Evolutionary conservation across 2,113 vertebrate genomes (phyloP).

Genomic region (Monarcha castaneiventris): DNA sequence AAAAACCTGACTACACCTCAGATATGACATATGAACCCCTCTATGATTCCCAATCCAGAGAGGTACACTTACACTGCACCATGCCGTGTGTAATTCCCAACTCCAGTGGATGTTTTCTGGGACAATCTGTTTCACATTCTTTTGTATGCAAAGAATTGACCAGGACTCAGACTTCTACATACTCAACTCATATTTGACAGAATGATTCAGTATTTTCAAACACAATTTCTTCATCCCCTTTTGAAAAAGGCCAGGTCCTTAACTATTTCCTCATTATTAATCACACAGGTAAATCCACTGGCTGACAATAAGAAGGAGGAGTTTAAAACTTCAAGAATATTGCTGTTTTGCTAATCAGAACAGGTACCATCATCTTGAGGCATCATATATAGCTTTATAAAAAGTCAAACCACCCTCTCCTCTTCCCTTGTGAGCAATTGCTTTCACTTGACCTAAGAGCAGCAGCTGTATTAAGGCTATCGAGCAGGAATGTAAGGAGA

Average conservation of each 20-base stretch:
- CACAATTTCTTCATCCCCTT: neutral
- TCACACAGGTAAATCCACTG: neutral
- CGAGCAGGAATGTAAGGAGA: neutral
- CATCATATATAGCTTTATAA: neutral
- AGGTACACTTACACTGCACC: neutral
- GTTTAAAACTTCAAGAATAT: neutral
- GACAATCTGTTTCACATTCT: accelerated
- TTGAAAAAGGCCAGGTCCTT: neutral
- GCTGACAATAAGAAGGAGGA: neutral
- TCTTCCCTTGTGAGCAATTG: neutral
- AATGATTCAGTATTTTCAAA: neutral
- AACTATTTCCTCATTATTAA: neutral
- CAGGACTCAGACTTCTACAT: neutral
- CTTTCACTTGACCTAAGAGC: neutral
- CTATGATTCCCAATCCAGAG: accelerated
- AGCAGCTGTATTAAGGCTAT: neutral
- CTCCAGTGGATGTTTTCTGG: neutral
- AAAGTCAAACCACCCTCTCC: neutral
- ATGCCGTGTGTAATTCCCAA: neutral
- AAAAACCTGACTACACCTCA: neutral
- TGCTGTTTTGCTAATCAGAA: neutral
- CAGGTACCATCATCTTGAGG: neutral
- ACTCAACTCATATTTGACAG: neutral
- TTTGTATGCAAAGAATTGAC: neutral
- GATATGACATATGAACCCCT: neutral